Evolutionary conservation across 2,888 invertebrate species (phyloP).

Genomic region (Chaitophorus viminalis): DNA sequence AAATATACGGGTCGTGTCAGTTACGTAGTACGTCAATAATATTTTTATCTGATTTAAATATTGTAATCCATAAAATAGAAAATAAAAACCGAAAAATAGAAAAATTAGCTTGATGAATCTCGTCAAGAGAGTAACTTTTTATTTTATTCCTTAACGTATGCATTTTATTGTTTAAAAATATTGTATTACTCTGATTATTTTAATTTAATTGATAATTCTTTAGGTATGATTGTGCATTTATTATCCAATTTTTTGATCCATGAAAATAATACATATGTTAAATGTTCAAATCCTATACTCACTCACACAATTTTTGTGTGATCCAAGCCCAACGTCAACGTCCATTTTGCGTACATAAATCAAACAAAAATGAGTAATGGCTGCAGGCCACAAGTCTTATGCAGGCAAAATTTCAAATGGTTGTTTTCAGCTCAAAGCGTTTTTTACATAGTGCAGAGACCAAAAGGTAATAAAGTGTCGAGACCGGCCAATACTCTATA

Average conservation of each 20-base stretch:
- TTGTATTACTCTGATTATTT: no score
- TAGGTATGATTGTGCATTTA: no score
- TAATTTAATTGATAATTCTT: no score
- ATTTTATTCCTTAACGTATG: no score
- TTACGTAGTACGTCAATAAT: no score
- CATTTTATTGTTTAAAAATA: no score
- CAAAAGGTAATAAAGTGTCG: neutral
- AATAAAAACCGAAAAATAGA: no score
- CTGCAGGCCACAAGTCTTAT: conserved; percentile 3
- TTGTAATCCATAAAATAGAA: no score
- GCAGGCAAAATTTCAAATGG: conserved; percentile 13
- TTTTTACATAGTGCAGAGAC: neutral
- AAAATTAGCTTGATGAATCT: no score
- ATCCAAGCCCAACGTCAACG: neutral
- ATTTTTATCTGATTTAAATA: no score
- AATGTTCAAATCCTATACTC: neutral
- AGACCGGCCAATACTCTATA: conserved; percentile 23
- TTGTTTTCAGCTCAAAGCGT: conserved; percentile 13
- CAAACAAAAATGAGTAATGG: conserved; percentile 36
- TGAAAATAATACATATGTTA: neutral
- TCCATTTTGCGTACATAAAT: conserved; percentile 11
- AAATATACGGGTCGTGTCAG: no score
- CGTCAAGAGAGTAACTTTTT: no score
- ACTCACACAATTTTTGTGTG: neutral
- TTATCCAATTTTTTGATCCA: neutral